Evolutionary conservation across 2,888 invertebrate genomes (phyloP), one percentile per base, ranked within the genome.

Genomic region (Acronicta aceris): DNA sequence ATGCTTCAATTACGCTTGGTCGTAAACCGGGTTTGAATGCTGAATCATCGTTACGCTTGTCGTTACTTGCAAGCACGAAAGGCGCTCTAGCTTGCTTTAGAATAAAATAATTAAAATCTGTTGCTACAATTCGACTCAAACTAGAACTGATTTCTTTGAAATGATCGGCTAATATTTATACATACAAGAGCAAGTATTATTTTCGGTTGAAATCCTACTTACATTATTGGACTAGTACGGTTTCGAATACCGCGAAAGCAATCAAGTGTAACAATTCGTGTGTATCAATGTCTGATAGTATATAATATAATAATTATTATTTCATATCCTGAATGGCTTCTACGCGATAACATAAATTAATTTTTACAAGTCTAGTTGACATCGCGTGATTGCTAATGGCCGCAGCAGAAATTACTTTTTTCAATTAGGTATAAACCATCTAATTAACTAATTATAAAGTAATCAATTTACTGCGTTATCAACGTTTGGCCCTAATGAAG

Each of bases 351-450:
- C 17, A 56, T 30, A 33, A 33, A 59, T 27, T 46, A 17, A 47
- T 21, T 50, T 51, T 51, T 59, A 51, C 30, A 54, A 59, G 36
- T 56, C 30, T 41, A 15, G 36, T 57, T 42, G 15, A 47, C 41
- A 52, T 76, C 50, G 65, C 65, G 61, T 70, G 76, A 41, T 58
- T 25, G 17, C 17, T 70, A 56, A 66, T 72, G 33, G 48, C 16
- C 30, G 16, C n/a, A 62, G 36, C 9, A 54, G 40, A 55, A 47
- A 38, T 46, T 38, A 41, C 13, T 56, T 71, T 27, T 53, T 46
- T 45, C 16, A 58, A 58, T 57, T 65, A n/a, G n/a, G n/a, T n/a
- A 65, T 10, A 45, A 41, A 17, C 33, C 40, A 21, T 43, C 33
- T 63, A 63, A 65, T 55, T 59, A 65, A 43, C 25, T 61, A 52